These are phyloP conservation scores for Orchesella cincta DNA, from an alignment of 1,140 invertebrate genomes.

Conservation along the genomic window DNA sequence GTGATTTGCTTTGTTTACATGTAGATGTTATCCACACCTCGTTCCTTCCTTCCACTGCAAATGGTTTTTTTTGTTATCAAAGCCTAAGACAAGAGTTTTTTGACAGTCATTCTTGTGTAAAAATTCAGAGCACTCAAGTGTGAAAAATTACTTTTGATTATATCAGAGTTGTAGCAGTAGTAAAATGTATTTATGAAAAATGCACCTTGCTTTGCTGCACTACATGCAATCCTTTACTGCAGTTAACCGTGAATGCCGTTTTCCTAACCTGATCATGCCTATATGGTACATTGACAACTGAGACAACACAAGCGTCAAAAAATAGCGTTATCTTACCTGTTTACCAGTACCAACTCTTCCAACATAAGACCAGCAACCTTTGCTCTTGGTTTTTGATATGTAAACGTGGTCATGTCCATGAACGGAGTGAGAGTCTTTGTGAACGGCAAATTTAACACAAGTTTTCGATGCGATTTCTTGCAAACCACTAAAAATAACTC, in stretches of 20 bases:
- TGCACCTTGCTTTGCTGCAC: neutral
- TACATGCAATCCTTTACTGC: neutral
- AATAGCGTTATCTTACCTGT: constrained; percentile 26
- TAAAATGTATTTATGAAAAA: neutral
- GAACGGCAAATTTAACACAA: constrained; percentile 37
- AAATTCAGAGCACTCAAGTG: constrained; percentile 10
- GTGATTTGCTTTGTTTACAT: too few relatives aligned
- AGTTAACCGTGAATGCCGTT: constrained; percentile 18
- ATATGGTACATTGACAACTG: neutral
- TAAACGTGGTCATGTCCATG: constrained; percentile 38
- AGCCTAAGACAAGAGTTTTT: neutral
- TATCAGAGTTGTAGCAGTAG: neutral
- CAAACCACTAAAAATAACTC: constrained; percentile 29
- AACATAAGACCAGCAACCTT: constrained; percentile 42
- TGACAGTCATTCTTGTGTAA: constrained; percentile 12
- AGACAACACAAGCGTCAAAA: neutral
- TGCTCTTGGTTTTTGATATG: constrained; percentile 36
- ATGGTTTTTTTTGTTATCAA: neutral
- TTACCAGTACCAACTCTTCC: constrained; percentile 26
- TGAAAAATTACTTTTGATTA: too few relatives aligned
- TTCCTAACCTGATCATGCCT: neutral
- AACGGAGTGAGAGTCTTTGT: constrained; percentile 24
- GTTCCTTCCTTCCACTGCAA: neutral
- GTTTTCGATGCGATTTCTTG: constrained; percentile 39
- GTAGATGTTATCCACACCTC: neutral